phyloP scores from a whole-genome alignment of 2,113 vertebrate genomes.

The Poeciliopsis retropinna region DNA sequence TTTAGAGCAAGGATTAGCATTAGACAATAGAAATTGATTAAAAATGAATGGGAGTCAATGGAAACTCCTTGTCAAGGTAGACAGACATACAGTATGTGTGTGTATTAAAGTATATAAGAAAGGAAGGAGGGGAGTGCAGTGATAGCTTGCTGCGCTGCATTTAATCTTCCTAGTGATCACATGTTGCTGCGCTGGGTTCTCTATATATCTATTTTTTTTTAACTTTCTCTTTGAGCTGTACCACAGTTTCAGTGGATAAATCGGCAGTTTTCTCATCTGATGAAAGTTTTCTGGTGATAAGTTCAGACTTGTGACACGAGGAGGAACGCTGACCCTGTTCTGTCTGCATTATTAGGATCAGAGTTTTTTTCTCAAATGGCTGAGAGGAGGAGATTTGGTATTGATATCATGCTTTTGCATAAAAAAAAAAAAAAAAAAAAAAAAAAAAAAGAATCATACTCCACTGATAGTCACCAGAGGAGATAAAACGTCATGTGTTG shows the following conservation, averaged over 20 bases:
- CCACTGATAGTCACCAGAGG: slow-evolving; percentile 12
- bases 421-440: not conserved
- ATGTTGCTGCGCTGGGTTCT: slow-evolving; percentile 42
- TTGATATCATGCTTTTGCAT: slow-evolving; percentile 5
- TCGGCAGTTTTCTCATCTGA: no score
- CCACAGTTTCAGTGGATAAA: not conserved
- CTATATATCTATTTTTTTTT: slow-evolving; percentile 47
- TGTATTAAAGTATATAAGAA: not conserved
- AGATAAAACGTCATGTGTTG: slow-evolving; percentile 30
- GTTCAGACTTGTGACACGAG: slow-evolving; percentile 5
- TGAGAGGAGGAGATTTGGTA: slow-evolving; percentile 6
- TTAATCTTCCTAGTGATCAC: slow-evolving; percentile 30
- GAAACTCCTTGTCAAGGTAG: no score
- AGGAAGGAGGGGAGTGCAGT: not conserved
- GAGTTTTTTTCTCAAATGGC: slow-evolving; percentile 1
- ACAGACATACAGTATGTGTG: no score
- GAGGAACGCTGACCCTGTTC: slow-evolving; percentile 27
- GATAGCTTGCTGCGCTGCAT: not conserved
- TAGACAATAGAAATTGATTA: no score
- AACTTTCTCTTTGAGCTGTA: not conserved
- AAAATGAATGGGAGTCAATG: no score
- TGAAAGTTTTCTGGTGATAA: not conserved
- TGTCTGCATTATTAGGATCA: slow-evolving; percentile 27
- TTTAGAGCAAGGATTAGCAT: no score
- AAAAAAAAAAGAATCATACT: not conserved